Base-by-base conservation (phyloP, 2,888 invertebrate species). In the Patella depressa region DNA sequence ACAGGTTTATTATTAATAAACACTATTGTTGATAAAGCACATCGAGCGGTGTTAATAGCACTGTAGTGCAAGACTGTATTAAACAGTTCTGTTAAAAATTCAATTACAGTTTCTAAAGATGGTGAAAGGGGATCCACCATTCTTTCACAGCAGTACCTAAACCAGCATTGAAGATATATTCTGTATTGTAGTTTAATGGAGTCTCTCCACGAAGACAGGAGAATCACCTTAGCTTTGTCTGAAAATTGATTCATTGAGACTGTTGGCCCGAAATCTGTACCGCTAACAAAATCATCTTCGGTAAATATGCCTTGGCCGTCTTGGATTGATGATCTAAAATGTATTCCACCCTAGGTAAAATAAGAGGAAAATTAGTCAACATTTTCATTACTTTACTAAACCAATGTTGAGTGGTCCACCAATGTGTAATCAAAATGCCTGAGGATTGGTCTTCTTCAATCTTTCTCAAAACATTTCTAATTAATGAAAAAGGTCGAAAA, bases 331-430 rank as follows among this genome's bases (percentile, higher is more conserved):
- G 29, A 2, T 1, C 3, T 29, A 29, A 29, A 29, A 29, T 29
- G 29, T 29, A 29, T 3, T 29, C 29, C 3, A 29, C 3, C 3
- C 29, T 29, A 29, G 29, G 29, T 29, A 29, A 29, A 29, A 29
- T 29, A 29, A 29, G 3, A 29, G 29, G 29, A 29, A 2, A 29
- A 29, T 29, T 29, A 2, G 19, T 72, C 15, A 73, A 54, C 76
- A 78, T 75, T 29, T 29, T 29, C 69, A 71, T 14, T 24, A 78
- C 70, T n/a, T 29, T 15, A 9, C 76, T 59, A 75, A 29, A 80
- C 80, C 80, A 78, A 29, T 53, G 45, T 53, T 80, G 77, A n/a
- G 75, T 75, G 11, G 78, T 74, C 80, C 80, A 80, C 15, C 53
- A 45, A 14, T 78, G 75, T 17, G 71, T 71, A 24, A 80, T 71